phyloP scores from a whole-genome alignment of 2,797 vertebrate species.

The Garrulus glandarius region DNA sequence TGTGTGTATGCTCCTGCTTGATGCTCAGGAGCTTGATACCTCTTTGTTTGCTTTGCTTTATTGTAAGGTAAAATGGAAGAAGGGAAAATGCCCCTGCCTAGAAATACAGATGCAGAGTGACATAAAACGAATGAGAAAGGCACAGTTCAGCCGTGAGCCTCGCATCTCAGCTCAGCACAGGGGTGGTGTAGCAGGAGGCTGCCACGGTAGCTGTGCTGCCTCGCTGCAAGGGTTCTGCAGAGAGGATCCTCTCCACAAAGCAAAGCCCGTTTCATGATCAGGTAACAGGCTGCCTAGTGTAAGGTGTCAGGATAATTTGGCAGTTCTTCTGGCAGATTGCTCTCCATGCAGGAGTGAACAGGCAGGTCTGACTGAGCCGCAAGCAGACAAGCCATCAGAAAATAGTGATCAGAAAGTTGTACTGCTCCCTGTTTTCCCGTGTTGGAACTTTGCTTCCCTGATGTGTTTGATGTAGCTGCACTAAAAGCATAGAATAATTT shows the following conservation, averaged over 20 bases:
- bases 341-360: not conserved
- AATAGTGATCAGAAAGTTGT: not conserved
- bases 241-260: not conserved
- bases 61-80: not conserved
- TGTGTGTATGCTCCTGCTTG: not conserved
- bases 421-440: not conserved
- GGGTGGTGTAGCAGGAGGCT: not conserved
- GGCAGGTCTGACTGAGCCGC: not conserved
- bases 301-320: not conserved
- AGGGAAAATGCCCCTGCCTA: not conserved
- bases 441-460: not conserved
- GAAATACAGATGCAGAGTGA: not conserved
- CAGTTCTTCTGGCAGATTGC: not conserved
- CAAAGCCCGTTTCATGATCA: not conserved
- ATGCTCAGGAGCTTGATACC: not conserved
- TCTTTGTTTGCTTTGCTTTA: slow-evolving; percentile 20
- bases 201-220: not conserved
- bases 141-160: not conserved
- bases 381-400: not conserved
- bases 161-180: not conserved
- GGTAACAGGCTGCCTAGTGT: not conserved
- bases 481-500: not conserved
- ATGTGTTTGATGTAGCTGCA: not conserved
- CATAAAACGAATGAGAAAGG: not conserved
- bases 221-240: not conserved